Evolutionary conservation across 2,797 vertebrate genomes (phyloP).

Genomic region (Anas flavirostris): DNA sequence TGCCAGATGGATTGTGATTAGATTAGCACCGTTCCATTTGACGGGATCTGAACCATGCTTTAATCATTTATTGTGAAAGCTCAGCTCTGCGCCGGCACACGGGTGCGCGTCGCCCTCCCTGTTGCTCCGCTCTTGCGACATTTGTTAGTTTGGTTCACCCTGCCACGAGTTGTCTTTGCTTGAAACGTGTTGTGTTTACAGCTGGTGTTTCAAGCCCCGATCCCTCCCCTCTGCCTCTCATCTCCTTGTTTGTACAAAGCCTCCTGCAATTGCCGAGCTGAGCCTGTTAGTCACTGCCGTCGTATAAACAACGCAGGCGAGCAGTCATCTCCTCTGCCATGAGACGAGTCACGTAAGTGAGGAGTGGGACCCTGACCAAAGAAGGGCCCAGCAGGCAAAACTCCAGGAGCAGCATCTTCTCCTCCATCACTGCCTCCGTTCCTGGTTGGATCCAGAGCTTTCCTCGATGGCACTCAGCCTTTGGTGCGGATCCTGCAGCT

Average conservation of each 20-base stretch:
- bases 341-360: not conserved
- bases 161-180: not conserved
- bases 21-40: constrained; percentile 77
- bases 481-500: fast-evolving
- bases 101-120: constrained; percentile 21
- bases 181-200: constrained; percentile 6
- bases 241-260: constrained; percentile 65
- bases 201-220: not conserved
- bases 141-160: not conserved
- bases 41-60: constrained; percentile 73
- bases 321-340: not conserved
- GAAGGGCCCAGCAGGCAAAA: not conserved
- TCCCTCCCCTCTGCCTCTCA: constrained; percentile 52
- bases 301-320: not conserved
- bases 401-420: not conserved
- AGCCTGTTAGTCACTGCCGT: not conserved
- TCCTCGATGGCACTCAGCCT: fast-evolving
- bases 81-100: constrained; percentile 13
- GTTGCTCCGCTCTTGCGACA: not conserved
- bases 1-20: constrained; percentile 78
- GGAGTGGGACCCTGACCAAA: not conserved
- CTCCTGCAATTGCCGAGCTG: not conserved
- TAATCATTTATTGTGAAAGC: constrained; percentile 75
- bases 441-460: fast-evolving
- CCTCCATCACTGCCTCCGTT: not conserved